phyloP scores from a whole-genome alignment of 64 coral and sea anemone genomes.

The Pocillopora damicornis region DNA sequence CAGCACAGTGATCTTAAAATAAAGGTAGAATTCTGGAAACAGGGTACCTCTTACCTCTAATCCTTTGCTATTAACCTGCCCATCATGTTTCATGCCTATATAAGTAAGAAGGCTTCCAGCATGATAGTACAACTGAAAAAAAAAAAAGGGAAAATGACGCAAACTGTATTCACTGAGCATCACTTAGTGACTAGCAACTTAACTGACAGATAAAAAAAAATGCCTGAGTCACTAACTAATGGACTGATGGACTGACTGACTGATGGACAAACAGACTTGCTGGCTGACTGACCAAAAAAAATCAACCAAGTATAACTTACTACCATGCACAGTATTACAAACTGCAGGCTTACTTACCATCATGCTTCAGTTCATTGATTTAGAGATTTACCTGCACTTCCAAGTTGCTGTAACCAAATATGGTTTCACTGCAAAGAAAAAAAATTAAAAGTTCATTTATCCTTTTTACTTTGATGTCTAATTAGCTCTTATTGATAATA shows the following conservation, averaged over 20 bases:
- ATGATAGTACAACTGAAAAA: conserved; percentile 88
- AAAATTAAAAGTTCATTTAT: background rate
- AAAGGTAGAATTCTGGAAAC: no score
- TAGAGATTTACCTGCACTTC: conserved; percentile 72
- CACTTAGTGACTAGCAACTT: no score
- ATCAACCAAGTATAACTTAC: no score
- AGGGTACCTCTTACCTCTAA: conserved; percentile 52
- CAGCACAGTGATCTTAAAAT: no score
- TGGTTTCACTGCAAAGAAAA: conserved; percentile 65
- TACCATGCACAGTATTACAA: no score
- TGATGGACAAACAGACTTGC: background rate
- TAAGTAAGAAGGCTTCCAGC: conserved; percentile 90
- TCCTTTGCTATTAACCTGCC: conserved; percentile 67
- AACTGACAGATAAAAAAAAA: no score
- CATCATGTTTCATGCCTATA: conserved; percentile 82
- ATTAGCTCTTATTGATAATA: no score
- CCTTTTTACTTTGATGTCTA: background rate
- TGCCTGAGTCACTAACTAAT: no score
- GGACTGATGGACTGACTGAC: background rate
- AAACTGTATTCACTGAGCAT: no score
- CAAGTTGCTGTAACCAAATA: conserved; percentile 87
- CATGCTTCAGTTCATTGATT: no score
- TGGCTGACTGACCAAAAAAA: no score
- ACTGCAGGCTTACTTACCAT: no score
- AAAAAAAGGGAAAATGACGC: background rate